Conservation (phyloP, 2,797 vertebrate species). For the Halcyon badia region DNA sequence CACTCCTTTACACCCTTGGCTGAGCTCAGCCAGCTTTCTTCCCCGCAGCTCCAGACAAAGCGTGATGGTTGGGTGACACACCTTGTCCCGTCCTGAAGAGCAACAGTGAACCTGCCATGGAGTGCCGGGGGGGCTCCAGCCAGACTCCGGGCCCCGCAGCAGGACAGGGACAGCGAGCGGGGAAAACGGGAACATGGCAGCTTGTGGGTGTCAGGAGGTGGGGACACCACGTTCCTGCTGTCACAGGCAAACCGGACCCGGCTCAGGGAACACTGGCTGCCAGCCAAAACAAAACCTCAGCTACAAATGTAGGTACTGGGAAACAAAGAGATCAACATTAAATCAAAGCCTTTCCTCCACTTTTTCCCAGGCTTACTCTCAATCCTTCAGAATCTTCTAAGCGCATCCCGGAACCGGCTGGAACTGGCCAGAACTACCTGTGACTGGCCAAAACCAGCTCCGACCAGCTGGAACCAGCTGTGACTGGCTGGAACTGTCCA, state of each 20-base stretch:
- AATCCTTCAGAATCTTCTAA: too few species aligned
- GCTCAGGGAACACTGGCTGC: not conserved
- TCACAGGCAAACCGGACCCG: not conserved
- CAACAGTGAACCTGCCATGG: too few species aligned
- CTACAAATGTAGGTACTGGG: not conserved
- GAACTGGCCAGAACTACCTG: not conserved
- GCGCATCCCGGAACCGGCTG: not conserved
- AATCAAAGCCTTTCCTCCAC: not conserved
- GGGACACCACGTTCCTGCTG: too few species aligned
- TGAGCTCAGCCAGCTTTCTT: not conserved
- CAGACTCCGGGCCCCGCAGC: not conserved
- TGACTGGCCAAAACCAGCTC: too few species aligned
- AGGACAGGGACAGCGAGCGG: not conserved
- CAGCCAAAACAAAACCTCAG: not conserved
- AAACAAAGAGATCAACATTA: not conserved
- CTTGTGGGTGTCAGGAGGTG: fast-evolving
- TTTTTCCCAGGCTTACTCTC: not conserved
- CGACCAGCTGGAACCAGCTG: too few species aligned
- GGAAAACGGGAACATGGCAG: not conserved
- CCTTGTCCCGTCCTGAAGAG: not conserved
- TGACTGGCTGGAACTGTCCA: too few species aligned
- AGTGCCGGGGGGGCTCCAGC: not conserved
- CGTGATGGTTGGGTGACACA: fast-evolving
- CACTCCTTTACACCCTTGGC: not conserved
- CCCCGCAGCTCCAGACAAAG: not conserved